Evolutionary conservation across 2,797 vertebrate genomes (phyloP), one percentile per base, ranked within the genome.

Genomic region (Nasua narica): DNA sequence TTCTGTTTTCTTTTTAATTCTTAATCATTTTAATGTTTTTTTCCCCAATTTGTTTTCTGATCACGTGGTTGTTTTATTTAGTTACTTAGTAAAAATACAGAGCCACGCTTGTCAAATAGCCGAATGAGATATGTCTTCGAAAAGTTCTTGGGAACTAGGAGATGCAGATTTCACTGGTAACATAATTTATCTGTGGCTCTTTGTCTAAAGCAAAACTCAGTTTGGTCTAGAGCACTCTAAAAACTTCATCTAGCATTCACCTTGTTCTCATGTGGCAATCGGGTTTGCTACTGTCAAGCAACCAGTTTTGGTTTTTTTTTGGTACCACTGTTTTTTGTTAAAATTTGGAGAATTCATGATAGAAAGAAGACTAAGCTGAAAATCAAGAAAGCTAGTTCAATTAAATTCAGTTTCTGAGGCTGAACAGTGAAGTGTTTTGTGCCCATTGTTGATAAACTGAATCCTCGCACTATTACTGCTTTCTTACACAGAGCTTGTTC

Each of bases 1-100:
- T 81, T 97, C 96, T 96, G 97, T 97, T n/a, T 96, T 91, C 70
- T 88, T 94, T 87, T 97, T 84, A 91, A 96, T 97, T 98, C 97
- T 98, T 97, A 90, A 89, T 94, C 95, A 92, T 89, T 97, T 94
- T 74, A 95, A 91, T 87, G 62, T 95, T 83, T 85, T 86, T 97
- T 98, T 97, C 95, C 62, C 23, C 96, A 96, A 94, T 95, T 95
- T 37, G 13, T 95, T 95, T 97, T 94, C 79, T 97, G 78, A 83
- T 94, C 92, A 94, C 70, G 48, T 67, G 50, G 35, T 93, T 96
- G 50, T 78, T 96, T 96, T 85, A 96, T 52, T 96, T 79, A 94
- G 21, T 82, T 96, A 89, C 19, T 95, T 87, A 43, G 74, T 2
- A 84, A 60, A 92, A 94, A 82, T 87, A 79, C 4, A 72, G 65